A percentile compares a stretch with the other conserved stretches of the same genome.
Conservation (phyloP, 2,113 vertebrate species). For the Solea solea region DNA sequence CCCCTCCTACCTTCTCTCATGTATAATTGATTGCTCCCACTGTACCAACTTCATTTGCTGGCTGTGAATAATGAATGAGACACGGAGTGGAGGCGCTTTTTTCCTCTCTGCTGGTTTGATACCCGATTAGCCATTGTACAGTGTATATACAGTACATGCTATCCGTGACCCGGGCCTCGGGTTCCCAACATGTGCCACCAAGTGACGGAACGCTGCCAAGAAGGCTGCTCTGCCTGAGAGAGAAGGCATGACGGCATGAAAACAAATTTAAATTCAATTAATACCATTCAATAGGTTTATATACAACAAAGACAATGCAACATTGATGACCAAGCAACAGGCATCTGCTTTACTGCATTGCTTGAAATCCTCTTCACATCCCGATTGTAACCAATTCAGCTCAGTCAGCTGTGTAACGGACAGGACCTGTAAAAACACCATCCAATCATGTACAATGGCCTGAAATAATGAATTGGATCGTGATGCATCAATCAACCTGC, state of each 20-base stretch:
- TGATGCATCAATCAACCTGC: too few relatives aligned
- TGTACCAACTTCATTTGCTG: slow-evolving; percentile 82
- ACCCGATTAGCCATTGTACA: slow-evolving; percentile 70
- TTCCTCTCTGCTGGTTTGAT: slow-evolving; percentile 76
- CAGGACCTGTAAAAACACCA: too few relatives aligned
- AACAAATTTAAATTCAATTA: too few relatives aligned
- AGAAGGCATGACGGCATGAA: slow-evolving; percentile 5
- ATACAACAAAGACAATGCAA: not conserved
- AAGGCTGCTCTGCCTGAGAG: slow-evolving; percentile 1
- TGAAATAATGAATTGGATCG: too few relatives aligned
- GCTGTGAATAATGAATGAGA: slow-evolving; percentile 83
- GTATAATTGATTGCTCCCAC: slow-evolving; percentile 83
- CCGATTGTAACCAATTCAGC: too few relatives aligned
- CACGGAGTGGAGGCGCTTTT: slow-evolving; percentile 70
- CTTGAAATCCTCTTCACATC: too few relatives aligned
- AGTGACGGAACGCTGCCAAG: slow-evolving; percentile 25
- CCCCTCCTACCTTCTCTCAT: slow-evolving; percentile 75
- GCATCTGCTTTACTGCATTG: not conserved
- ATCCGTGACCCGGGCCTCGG: slow-evolving; percentile 55
- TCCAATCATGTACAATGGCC: too few relatives aligned
- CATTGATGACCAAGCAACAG: slow-evolving; percentile 16
- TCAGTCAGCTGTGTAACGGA: too few relatives aligned
- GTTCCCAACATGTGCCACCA: slow-evolving; percentile 43
- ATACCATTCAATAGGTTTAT: slow-evolving; percentile 23
- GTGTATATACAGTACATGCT: slow-evolving; percentile 33